Percentiles rank a stretch among this genome's conserved stretches.
Conservation (phyloP, 2,888 invertebrate species). For the Synanthedon vespiformis region DNA sequence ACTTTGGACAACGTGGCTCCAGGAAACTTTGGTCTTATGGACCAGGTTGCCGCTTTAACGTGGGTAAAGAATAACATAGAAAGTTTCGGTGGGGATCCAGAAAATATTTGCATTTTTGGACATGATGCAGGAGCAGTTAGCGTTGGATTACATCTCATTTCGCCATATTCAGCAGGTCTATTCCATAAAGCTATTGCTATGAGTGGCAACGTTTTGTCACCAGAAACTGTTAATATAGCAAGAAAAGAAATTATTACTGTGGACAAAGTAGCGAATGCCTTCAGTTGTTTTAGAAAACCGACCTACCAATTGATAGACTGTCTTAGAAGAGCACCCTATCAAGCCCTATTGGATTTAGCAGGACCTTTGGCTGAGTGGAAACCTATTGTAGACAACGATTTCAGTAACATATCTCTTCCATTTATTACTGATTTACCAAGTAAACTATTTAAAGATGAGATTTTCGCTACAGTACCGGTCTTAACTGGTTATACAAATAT, state of each 20-base stretch:
- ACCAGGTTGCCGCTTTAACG: conserved; percentile 82
- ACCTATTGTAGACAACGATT: conserved; percentile 79
- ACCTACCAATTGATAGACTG: conserved; percentile 77
- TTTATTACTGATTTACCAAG: conserved; percentile 78
- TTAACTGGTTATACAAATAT: conserved; percentile 84
- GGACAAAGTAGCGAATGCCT: conserved; percentile 74
- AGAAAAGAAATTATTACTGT: conserved; percentile 73
- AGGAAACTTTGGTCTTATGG: conserved; percentile 84
- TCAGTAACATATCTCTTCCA: conserved; percentile 74
- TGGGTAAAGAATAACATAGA: conserved; percentile 84
- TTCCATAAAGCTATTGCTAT: conserved; percentile 84
- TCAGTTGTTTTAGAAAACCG: conserved; percentile 77
- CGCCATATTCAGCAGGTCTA: conserved; percentile 74
- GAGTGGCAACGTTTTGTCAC: conserved; percentile 80
- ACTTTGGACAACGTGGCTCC: conserved; percentile 81
- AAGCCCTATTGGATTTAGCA: conserved; percentile 72
- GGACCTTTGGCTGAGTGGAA: conserved; percentile 77
- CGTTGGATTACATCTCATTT: conserved; percentile 80
- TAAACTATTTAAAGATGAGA: conserved; percentile 71
- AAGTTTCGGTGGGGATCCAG: conserved; percentile 79
- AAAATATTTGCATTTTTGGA: conserved; percentile 82
- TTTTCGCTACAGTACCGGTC: conserved; percentile 76
- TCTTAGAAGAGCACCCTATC: conserved; percentile 72
- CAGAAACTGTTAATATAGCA: conserved; percentile 73
- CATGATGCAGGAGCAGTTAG: conserved; percentile 85